These are phyloP conservation scores for Netelia melanura DNA, from an alignment of 2,888 invertebrate species.

Conservation along the genomic window DNA sequence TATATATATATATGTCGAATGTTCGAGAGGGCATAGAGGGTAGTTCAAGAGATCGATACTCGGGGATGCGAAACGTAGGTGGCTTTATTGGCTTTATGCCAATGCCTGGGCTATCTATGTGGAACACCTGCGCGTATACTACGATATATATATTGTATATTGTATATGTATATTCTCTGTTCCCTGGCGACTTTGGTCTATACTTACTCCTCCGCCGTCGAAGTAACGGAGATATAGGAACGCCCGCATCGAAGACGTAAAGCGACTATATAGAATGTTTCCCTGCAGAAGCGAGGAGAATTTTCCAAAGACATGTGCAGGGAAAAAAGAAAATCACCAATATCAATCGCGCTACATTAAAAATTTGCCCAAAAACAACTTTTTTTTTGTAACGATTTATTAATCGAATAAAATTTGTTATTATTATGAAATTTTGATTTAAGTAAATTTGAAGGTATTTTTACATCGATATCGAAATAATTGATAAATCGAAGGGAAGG, in stretches of 20 bases:
- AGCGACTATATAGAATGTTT: conserved; percentile 16
- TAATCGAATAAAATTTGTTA: neutral
- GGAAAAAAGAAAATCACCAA: neutral
- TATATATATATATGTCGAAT: conserved; percentile 12
- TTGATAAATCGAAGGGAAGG: neutral
- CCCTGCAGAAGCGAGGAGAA: conserved; percentile 41
- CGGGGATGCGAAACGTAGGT: conserved; percentile 75
- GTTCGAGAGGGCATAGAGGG: conserved; percentile 41
- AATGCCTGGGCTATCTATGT: conserved; percentile 82
- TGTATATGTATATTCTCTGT: conserved; percentile 35
- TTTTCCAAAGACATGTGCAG: conserved; percentile 23
- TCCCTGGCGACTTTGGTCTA: conserved; percentile 55
- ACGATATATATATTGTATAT: conserved; percentile 23
- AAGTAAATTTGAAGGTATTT: neutral
- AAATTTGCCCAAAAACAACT: neutral
- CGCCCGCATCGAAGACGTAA: conserved; percentile 25
- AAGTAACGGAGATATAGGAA: conserved; percentile 25
- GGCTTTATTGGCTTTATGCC: conserved; percentile 83
- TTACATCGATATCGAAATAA: neutral
- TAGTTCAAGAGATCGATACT: conserved; percentile 71
- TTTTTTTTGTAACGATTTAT: too few species aligned
- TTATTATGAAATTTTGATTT: neutral
- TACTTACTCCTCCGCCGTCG: conserved; percentile 33
- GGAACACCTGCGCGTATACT: conserved; percentile 82
- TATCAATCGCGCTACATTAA: neutral